Percentiles rank a stretch among this genome's conserved stretches.
These are phyloP conservation scores for Eilema depressum DNA, from an alignment of 2,888 invertebrate genomes.

Conservation along the genomic window DNA sequence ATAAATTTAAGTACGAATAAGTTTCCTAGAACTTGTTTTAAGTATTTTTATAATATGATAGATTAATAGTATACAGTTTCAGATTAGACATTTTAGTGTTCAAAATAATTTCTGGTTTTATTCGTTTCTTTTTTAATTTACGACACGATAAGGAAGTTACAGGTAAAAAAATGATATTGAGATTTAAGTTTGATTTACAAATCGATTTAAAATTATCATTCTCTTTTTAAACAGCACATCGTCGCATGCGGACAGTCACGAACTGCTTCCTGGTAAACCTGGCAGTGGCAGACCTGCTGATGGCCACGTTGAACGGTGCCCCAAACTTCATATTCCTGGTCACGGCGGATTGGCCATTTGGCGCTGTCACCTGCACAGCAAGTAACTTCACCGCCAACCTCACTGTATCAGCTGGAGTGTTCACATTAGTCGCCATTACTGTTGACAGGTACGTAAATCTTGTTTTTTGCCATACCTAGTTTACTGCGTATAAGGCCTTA, in stretches of 20 bases:
- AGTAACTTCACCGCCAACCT: constrained; percentile 96
- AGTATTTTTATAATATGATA: neutral
- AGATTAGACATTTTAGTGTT: too few relatives aligned
- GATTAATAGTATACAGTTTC: neutral
- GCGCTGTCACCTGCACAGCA: constrained; percentile 93
- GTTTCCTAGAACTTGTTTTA: neutral
- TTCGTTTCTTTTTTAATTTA: too few relatives aligned
- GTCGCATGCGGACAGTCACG: constrained; percentile 95
- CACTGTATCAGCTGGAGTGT: constrained; percentile 96
- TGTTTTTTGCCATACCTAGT: neutral
- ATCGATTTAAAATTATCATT: neutral
- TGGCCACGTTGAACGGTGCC: constrained; percentile 94
- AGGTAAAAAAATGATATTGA: too few relatives aligned
- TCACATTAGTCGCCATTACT: constrained; percentile 96
- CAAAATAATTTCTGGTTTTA: too few relatives aligned
- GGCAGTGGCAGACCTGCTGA: constrained; percentile 94
- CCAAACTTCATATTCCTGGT: constrained; percentile 96
- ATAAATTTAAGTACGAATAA: constrained; percentile 5
- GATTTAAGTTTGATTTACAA: neutral
- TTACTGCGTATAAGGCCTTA: neutral
- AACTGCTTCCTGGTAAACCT: constrained; percentile 97
- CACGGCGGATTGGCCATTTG: constrained; percentile 95
- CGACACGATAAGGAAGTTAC: too few relatives aligned
- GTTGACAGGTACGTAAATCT: constrained; percentile 92
- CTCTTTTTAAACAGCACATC: constrained; percentile 88